Conservation (phyloP, 2,888 invertebrate species). For the Lasioglossum morio region DNA sequence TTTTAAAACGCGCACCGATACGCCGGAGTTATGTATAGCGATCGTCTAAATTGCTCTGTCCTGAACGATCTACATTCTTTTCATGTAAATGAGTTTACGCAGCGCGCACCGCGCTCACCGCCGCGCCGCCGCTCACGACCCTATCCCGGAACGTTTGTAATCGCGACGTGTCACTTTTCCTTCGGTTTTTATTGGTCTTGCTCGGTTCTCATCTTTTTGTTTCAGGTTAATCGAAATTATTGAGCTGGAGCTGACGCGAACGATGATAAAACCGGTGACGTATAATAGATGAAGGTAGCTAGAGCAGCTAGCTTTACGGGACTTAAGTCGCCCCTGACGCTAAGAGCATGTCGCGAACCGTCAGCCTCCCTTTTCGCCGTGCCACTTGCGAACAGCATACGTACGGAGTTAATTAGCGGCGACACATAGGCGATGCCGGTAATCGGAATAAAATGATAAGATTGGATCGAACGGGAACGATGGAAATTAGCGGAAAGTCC, state of each 20-base stretch:
- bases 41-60: slow-evolving; percentile 58
- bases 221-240: background rate
- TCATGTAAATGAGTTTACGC: slow-evolving; percentile 55
- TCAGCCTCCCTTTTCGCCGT: slow-evolving; percentile 42
- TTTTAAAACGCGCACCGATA: slow-evolving; percentile 67
- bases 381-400: slow-evolving; percentile 22
- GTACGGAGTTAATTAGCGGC: slow-evolving; percentile 56
- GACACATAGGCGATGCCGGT: slow-evolving; percentile 34
- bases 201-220: background rate
- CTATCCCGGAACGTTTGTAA: background rate
- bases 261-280: background rate
- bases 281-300: background rate
- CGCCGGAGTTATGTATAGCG: slow-evolving; percentile 63
- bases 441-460: slow-evolving; percentile 35
- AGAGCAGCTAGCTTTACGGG: background rate
- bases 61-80: slow-evolving; percentile 66
- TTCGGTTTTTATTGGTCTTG: background rate
- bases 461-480: slow-evolving; percentile 24
- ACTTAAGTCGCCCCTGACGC: slow-evolving; percentile 25
- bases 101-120: background rate
- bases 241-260: background rate
- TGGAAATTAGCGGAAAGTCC: slow-evolving; percentile 25
- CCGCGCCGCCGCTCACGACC: background rate
- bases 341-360: slow-evolving; percentile 41
- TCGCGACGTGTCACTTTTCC: background rate